Base-by-base conservation (phyloP, 2,888 invertebrate genomes). In the Cheilosia pagana region DNA sequence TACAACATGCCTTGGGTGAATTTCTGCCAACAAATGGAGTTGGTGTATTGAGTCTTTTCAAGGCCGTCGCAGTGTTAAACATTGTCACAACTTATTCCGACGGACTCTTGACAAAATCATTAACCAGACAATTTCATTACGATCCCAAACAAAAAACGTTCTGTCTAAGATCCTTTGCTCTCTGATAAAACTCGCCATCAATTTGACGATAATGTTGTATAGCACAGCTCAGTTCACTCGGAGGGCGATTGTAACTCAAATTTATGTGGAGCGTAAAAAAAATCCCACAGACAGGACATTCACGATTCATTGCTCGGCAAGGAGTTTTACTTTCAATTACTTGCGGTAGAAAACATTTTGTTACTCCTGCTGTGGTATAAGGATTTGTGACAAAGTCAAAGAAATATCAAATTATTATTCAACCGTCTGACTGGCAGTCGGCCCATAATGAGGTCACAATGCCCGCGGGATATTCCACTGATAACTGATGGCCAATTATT, bases 311-410 rank as follows among this genome's bases (percentile, higher is more conserved):
- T 76, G 81, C 76, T 53, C 71, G 59, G 65, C 53, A 31, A 77
- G 45, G 77, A 77, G 60, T 82, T 77, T 77, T 82, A 78, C 72
- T 82, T 82, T 77, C 82, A 77, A 82, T 81, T 76, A 81, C 76
- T 57, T 16, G 53, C 8, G n/a, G 48, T 43, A 74, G 25, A 43
- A 63, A 70, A 76, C 70, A 81, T 60, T 77, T 65, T 65, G 28
- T 16, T 25, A 48, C 45, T 45, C n/a, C 28, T 16, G 25, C n/a
- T 6, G 39, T 6, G 39, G 10, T 50, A 50, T 21, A 48, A 14
- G 16, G 28, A 16, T 8, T 23, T 50, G 48, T 63, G 48, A 12
- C 23, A 12, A 4, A 45, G 43, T 8, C 19, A 35, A 48, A 63
- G 63, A 48, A 48, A 48, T 63, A 35, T 63, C 31, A 63, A 48